Evolutionary conservation across 2,797 vertebrate species (phyloP).

Genomic region (Sciaenops ocellatus): DNA sequence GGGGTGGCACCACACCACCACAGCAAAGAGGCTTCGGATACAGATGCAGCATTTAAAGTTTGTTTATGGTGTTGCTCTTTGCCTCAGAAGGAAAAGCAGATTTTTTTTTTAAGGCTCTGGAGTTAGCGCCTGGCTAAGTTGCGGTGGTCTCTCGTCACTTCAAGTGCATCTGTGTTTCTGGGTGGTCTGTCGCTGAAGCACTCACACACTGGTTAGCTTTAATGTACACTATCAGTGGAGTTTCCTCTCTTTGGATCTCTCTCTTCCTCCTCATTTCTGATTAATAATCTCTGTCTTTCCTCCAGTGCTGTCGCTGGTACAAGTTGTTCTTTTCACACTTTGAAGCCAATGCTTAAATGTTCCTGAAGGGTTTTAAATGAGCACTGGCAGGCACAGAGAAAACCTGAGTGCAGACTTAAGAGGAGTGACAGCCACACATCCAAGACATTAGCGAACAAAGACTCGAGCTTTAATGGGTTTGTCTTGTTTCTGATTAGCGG

Average conservation of each 20-base stretch:
- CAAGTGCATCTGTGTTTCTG: constrained; percentile 55
- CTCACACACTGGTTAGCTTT: constrained; percentile 36
- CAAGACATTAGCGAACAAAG: constrained; percentile 65
- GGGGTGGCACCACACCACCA: constrained; percentile 48
- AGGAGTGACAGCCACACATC: constrained; percentile 64
- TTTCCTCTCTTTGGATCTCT: constrained; percentile 59
- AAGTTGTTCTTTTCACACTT: constrained; percentile 60
- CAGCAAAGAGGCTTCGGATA: constrained; percentile 60
- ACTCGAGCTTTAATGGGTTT: constrained; percentile 63
- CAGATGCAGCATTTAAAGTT: constrained; percentile 69
- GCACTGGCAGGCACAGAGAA: constrained; percentile 38
- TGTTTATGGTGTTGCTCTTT: constrained; percentile 61
- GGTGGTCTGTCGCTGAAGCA: constrained; percentile 59
- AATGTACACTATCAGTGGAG: constrained; percentile 33
- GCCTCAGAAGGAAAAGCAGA: constrained; percentile 44
- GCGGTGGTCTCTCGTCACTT: constrained; percentile 38
- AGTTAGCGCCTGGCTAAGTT: constrained; percentile 40
- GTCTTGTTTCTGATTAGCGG: constrained; percentile 65
- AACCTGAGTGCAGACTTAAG: constrained; percentile 48
- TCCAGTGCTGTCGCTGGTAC: constrained; percentile 35
- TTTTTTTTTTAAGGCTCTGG: constrained; percentile 45
- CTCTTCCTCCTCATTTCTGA: constrained; percentile 45
- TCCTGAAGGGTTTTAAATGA: constrained; percentile 64
- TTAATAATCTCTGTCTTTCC: constrained; percentile 57
- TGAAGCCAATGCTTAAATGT: constrained; percentile 61